Percentiles rank a stretch among this genome's conserved stretches.
phyloP scores from a whole-genome alignment of 1,140 invertebrate species.

The Eurosta solidaginis region DNA sequence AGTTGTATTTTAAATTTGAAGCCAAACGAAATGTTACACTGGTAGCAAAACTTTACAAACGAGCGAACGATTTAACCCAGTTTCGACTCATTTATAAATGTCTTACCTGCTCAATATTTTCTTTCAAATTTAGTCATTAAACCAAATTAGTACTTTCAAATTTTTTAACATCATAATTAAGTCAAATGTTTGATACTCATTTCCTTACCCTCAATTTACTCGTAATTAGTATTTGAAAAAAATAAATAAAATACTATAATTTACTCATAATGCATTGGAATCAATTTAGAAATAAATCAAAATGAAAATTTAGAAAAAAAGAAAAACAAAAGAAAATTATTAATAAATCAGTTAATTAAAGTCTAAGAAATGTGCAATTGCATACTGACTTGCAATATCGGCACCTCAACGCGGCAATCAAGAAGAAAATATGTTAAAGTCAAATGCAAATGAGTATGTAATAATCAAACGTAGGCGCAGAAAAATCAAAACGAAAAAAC shows the following conservation, averaged over 20 bases:
- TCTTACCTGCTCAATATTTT: background rate
- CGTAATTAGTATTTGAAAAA: background rate
- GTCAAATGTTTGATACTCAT: background rate
- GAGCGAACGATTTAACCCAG: too few species aligned
- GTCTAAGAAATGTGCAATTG: background rate
- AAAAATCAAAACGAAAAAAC: background rate
- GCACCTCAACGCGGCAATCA: too few species aligned
- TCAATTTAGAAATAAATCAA: background rate
- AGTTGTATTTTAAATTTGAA: too few species aligned
- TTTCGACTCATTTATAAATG: too few species aligned
- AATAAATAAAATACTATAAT: too few species aligned
- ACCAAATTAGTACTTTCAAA: background rate
- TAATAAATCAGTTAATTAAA: slow-evolving; percentile 11
- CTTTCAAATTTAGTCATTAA: background rate
- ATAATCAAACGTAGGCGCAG: too few species aligned
- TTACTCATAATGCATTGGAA: background rate
- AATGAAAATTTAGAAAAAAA: background rate
- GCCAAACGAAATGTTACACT: too few species aligned
- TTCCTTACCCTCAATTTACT: background rate
- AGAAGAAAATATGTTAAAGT: too few species aligned
- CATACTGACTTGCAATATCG: background rate
- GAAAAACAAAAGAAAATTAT: background rate
- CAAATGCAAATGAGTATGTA: too few species aligned
- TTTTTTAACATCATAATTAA: background rate
- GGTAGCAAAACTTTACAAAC: too few species aligned